Percentiles rank a stretch among this genome's conserved stretches.
Conservation (phyloP, 2,113 vertebrate species). For the Caloenas nicobarica region DNA sequence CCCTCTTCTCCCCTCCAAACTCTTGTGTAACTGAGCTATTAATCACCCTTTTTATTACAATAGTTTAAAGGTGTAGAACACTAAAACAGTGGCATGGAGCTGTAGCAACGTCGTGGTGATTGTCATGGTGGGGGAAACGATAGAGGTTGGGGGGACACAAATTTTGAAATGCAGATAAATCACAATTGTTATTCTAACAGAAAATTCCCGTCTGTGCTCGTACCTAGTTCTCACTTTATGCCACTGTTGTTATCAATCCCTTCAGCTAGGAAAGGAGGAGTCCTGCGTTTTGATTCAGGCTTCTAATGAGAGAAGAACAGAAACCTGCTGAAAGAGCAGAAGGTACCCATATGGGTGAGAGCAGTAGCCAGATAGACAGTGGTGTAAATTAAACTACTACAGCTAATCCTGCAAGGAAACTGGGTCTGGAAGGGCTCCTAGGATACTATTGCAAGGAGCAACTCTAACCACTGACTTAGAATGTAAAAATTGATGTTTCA, state of each 20-base stretch:
- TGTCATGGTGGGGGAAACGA: accelerated
- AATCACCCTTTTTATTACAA: not conserved
- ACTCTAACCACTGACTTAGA: not conserved
- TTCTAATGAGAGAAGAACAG: conserved; percentile 38
- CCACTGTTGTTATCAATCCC: not conserved
- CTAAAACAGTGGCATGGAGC: not conserved
- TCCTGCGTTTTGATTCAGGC: conserved; percentile 15
- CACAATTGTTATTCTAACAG: conserved; percentile 5
- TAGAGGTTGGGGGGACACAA: no score
- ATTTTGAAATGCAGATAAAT: conserved; percentile 25
- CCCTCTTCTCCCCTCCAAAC: not conserved
- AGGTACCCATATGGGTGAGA: conserved; percentile 23
- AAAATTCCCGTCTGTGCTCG: conserved; percentile 28
- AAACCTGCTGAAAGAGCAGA: conserved; percentile 48
- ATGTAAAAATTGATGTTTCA: not conserved
- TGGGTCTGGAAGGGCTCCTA: not conserved
- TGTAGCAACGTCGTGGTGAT: not conserved
- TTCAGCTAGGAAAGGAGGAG: conserved; percentile 16
- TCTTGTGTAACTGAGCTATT: not conserved
- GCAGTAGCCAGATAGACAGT: conserved; percentile 7
- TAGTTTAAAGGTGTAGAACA: not conserved
- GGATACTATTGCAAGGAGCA: not conserved
- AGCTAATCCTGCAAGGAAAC: not conserved
- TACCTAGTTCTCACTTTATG: conserved; percentile 1
- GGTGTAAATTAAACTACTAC: conserved; percentile 19